These are phyloP conservation scores for Notospermus geniculatus DNA, from an alignment of 1,140 invertebrate species.

Conservation along the genomic window DNA sequence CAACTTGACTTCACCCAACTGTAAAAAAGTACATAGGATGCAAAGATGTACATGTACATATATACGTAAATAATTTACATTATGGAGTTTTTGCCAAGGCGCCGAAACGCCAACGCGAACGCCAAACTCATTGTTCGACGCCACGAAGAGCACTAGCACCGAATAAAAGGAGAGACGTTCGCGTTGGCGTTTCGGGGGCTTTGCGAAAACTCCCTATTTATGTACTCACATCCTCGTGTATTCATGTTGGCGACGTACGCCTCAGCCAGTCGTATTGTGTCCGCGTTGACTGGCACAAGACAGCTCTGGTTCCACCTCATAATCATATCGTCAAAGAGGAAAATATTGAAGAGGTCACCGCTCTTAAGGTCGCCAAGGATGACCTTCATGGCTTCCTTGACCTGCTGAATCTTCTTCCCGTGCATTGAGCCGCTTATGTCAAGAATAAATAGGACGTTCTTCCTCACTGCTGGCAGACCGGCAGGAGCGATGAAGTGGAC, in stretches of 20 bases:
- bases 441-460: conserved; percentile 70
- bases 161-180: too few relatives aligned
- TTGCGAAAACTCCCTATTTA: conserved; percentile 3
- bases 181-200: too few relatives aligned
- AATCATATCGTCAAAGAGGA: conserved; percentile 62
- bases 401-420: conserved; percentile 65
- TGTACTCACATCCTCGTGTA: conserved; percentile 23
- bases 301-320: conserved; percentile 17
- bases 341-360: conserved; percentile 67
- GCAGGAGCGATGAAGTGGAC: conserved; percentile 69
- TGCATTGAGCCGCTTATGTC: conserved; percentile 72
- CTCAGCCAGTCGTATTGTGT: conserved; percentile 18
- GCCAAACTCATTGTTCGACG: too few relatives aligned
- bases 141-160: too few relatives aligned
- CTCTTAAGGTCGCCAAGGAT: conserved; percentile 64
- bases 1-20: too few relatives aligned
- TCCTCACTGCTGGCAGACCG: conserved; percentile 60
- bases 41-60: too few relatives aligned
- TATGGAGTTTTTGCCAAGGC: too few relatives aligned
- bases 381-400: conserved; percentile 65
- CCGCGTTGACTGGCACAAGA: neutral
- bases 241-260: conserved; percentile 20
- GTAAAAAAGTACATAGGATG: too few relatives aligned
- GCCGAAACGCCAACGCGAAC: too few relatives aligned
- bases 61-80: too few relatives aligned